A percentile compares a stretch with the other conserved stretches of the same genome.
Conservation (phyloP, 2,797 vertebrate genomes). For the Manis crassicaudata region DNA sequence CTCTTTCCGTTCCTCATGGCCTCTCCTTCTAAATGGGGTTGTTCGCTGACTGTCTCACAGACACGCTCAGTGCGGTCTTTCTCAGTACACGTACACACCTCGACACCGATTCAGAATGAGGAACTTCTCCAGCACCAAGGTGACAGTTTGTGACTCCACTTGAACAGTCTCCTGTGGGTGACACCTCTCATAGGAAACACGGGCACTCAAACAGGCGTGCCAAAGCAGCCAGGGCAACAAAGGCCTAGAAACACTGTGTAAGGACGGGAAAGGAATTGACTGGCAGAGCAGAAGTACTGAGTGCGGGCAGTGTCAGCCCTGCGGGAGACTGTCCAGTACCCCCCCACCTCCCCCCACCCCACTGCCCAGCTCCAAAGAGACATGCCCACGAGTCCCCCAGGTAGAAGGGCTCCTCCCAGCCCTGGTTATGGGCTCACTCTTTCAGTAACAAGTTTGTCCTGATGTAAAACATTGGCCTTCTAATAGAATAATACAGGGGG, state of each 20-base stretch:
- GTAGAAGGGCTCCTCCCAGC: neutral
- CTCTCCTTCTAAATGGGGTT: neutral
- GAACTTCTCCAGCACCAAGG: neutral
- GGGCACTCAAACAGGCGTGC: neutral
- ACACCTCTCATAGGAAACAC: neutral
- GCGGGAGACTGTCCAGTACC: neutral
- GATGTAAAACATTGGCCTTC: neutral
- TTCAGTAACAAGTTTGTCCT: neutral
- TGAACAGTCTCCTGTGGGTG: neutral
- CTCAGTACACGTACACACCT: fast-evolving
- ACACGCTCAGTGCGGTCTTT: neutral
- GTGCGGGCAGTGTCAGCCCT: neutral
- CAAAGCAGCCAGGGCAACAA: neutral
- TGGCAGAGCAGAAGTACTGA: neutral
- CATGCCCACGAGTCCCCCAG: fast-evolving
- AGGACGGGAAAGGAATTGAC: too few relatives aligned
- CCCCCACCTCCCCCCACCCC: neutral
- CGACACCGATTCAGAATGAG: neutral
- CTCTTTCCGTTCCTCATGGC: neutral
- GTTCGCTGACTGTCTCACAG: neutral
- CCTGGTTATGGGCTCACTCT: neutral
- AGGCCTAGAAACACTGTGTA: neutral
- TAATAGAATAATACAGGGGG: neutral
- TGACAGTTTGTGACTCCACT: neutral
- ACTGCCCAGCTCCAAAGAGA: neutral